Percentiles rank a stretch among this genome's conserved stretches.
Conservation (phyloP, 2,888 invertebrate genomes). For the Apoda limacodes region DNA sequence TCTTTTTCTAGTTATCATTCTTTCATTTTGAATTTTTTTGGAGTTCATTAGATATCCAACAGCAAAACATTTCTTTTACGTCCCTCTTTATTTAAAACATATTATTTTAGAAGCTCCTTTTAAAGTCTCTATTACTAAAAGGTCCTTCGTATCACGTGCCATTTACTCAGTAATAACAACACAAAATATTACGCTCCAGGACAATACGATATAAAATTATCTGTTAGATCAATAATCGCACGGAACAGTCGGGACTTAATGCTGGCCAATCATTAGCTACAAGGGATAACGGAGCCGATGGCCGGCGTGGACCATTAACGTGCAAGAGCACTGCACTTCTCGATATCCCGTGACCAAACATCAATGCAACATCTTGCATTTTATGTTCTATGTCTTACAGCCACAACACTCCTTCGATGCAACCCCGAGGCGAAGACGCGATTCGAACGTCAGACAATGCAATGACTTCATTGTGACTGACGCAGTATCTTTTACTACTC, state of each 20-base stretch:
- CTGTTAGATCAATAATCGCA: conserved; percentile 71
- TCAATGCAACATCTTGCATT: conserved; percentile 50
- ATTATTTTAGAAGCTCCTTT: too few relatives aligned
- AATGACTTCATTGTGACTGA: conserved; percentile 60
- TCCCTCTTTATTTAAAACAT: too few relatives aligned
- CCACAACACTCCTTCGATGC: conserved; percentile 29
- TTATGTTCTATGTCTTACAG: conserved; percentile 25
- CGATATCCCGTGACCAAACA: conserved; percentile 62
- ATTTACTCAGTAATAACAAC: conserved; percentile 57
- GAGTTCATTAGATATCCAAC: too few relatives aligned
- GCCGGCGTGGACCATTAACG: conserved; percentile 43
- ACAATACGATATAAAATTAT: conserved; percentile 70
- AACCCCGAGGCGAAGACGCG: conserved; percentile 41
- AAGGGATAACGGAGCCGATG: conserved; percentile 66
- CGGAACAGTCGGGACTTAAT: conserved; percentile 65
- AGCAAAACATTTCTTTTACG: too few relatives aligned
- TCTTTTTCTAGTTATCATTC: too few relatives aligned
- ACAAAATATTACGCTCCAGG: conserved; percentile 68
- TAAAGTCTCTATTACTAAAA: conserved; percentile 16
- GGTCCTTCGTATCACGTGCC: too few relatives aligned
- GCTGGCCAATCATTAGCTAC: conserved; percentile 70
- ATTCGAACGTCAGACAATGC: conserved; percentile 43
- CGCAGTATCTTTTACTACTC: conserved; percentile 41
- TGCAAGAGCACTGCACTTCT: conserved; percentile 14
- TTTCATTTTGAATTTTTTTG: too few relatives aligned